phyloP scores from a whole-genome alignment of 2,797 vertebrate species.

The Allobates femoralis region DNA sequence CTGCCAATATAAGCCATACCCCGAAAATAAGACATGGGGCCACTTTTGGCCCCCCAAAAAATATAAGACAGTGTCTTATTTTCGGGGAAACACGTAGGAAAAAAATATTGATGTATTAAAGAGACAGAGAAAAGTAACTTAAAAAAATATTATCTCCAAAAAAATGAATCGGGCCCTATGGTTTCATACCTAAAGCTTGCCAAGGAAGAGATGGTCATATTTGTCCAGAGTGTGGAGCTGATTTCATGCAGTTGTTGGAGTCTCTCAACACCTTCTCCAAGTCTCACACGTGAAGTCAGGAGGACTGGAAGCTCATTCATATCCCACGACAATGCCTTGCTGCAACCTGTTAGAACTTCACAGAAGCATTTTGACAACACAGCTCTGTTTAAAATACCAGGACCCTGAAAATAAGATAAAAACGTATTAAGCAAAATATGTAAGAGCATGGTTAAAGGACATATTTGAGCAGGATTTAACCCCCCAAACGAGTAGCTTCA shows the following conservation, averaged over 20 bases:
- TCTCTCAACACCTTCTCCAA: conserved; percentile 90
- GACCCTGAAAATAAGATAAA: conserved; percentile 82
- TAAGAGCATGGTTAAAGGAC: not conserved
- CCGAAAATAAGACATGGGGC: too few relatives aligned
- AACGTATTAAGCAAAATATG: not conserved
- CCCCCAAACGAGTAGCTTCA: too few relatives aligned
- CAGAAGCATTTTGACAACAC: conserved; percentile 91
- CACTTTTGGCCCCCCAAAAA: too few relatives aligned
- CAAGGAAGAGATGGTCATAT: conserved; percentile 81
- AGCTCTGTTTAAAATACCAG: conserved; percentile 85
- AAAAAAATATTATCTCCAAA: too few relatives aligned
- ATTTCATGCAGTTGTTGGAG: conserved; percentile 88
- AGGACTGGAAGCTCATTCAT: conserved; percentile 79
- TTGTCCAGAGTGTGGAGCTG: conserved; percentile 86
- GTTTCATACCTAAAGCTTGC: conserved; percentile 85
- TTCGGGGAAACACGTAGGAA: too few relatives aligned
- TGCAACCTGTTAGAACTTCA: conserved; percentile 85
- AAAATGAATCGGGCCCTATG: too few relatives aligned
- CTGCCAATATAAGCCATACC: too few relatives aligned
- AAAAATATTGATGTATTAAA: too few relatives aligned
- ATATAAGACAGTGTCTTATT: too few relatives aligned
- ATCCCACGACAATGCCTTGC: conserved; percentile 77
- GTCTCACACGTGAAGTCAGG: conserved; percentile 83
- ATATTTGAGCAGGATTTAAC: not conserved
- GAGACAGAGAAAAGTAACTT: too few relatives aligned